Conservation (phyloP, 2,797 vertebrate species). For the Prionace glauca region DNA sequence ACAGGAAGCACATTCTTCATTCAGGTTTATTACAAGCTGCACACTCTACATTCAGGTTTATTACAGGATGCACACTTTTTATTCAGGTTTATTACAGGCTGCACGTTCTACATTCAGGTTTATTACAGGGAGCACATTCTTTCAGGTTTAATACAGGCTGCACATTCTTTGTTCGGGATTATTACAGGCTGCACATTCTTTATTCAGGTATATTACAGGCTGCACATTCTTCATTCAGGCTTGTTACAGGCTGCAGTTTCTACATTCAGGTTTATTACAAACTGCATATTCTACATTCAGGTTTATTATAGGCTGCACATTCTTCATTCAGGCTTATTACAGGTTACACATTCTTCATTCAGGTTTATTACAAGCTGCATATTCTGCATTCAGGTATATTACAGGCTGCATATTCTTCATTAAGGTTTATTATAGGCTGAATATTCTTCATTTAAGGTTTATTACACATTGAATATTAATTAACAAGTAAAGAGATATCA, state of each 20-base stretch:
- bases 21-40: no score
- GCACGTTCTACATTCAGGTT: no score
- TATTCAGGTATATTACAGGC: neutral
- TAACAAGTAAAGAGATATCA: neutral
- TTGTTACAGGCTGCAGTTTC: no score
- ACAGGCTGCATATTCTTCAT: neutral
- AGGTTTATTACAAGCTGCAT: no score
- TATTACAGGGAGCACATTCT: no score
- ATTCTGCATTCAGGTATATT: neutral
- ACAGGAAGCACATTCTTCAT: no score
- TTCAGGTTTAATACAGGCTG: neutral
- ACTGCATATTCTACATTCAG: neutral
- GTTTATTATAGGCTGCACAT: neutral
- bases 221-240: no score
- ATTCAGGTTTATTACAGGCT: no score
- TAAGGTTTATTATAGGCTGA: neutral
- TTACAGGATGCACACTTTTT: no score
- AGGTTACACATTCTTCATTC: neutral
- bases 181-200: neutral
- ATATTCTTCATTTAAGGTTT: neutral
- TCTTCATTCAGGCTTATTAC: neutral
- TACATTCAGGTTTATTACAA: no score
- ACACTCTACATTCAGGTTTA: no score
- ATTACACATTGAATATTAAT: neutral
- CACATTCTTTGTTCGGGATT: neutral